Evolutionary conservation across 1,140 invertebrate genomes (phyloP).

Genomic region (Phortica variegata): DNA sequence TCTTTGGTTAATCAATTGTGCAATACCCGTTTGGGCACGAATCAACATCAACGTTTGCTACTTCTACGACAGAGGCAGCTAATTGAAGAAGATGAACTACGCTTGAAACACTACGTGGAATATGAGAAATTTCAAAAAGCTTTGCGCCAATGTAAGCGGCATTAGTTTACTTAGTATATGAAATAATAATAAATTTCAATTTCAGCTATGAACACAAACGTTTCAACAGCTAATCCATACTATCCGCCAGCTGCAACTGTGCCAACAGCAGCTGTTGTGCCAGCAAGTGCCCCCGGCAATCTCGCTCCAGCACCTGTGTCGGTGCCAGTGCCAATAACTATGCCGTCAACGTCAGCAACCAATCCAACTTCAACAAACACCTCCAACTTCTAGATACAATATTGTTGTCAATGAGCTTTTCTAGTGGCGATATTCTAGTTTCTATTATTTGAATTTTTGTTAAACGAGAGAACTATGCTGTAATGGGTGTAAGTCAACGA

Average conservation of each 20-base stretch:
- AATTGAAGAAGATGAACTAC: constrained; percentile 55
- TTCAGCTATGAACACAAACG: constrained; percentile 48
- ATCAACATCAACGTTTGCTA: constrained; percentile 50
- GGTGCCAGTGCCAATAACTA: too few species aligned
- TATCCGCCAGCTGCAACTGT: constrained; percentile 40
- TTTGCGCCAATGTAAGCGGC: constrained; percentile 48
- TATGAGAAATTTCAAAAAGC: constrained; percentile 56
- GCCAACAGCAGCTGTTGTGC: too few species aligned
- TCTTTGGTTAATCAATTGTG: constrained; percentile 50
- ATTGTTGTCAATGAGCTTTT: neutral
- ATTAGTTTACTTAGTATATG: constrained; percentile 5
- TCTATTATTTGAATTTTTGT: too few species aligned
- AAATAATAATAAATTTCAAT: constrained; percentile 15
- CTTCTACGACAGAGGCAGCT: constrained; percentile 53
- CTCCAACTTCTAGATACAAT: constrained; percentile 33
- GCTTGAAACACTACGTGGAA: constrained; percentile 55
- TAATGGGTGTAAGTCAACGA: too few species aligned
- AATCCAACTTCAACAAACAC: constrained; percentile 12
- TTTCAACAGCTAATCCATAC: constrained; percentile 37
- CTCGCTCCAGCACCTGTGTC: constrained; percentile 30
- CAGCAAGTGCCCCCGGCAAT: too few species aligned
- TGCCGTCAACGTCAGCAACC: constrained; percentile 4
- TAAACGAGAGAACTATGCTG: neutral
- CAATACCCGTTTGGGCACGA: constrained; percentile 50
- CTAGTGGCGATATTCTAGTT: too few species aligned